phyloP scores from a whole-genome alignment of 2,113 vertebrate genomes.

The Raja brachyura region DNA sequence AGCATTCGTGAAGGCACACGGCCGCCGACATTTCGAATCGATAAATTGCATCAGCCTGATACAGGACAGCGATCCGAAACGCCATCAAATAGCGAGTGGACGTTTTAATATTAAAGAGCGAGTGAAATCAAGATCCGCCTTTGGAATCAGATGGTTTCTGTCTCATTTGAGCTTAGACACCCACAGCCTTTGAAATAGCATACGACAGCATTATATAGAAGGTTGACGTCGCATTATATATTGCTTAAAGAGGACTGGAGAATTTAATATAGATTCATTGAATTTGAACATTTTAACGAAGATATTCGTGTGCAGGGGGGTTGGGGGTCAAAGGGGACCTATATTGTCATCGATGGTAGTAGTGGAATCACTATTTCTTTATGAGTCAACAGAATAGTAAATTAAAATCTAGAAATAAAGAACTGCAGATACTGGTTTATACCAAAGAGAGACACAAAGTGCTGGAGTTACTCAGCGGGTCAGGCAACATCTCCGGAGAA shows the following conservation, averaged over 20 bases:
- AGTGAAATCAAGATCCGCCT: not conserved
- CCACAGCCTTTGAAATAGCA: slow-evolving; percentile 44
- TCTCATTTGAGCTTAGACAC: slow-evolving; percentile 52
- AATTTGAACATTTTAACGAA: not conserved
- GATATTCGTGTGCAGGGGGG: no score
- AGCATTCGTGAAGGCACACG: no score
- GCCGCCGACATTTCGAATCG: no score
- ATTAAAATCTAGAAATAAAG: no score
- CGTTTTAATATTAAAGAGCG: not conserved
- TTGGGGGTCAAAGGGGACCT: not conserved
- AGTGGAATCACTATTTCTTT: not conserved
- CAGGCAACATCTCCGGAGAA: no score
- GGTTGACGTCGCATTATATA: not conserved
- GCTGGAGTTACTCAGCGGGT: no score
- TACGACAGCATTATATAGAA: not conserved
- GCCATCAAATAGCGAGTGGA: not conserved
- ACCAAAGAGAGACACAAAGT: no score
- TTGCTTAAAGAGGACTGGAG: not conserved
- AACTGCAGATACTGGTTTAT: no score
- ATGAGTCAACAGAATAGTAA: no score
- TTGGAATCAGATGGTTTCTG: slow-evolving; percentile 39
- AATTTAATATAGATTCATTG: not conserved
- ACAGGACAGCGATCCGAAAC: no score
- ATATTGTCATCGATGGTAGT: not conserved
- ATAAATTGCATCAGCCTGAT: no score